phyloP scores from a whole-genome alignment of 2,797 vertebrate species.

The Siniperca scherzeri region DNA sequence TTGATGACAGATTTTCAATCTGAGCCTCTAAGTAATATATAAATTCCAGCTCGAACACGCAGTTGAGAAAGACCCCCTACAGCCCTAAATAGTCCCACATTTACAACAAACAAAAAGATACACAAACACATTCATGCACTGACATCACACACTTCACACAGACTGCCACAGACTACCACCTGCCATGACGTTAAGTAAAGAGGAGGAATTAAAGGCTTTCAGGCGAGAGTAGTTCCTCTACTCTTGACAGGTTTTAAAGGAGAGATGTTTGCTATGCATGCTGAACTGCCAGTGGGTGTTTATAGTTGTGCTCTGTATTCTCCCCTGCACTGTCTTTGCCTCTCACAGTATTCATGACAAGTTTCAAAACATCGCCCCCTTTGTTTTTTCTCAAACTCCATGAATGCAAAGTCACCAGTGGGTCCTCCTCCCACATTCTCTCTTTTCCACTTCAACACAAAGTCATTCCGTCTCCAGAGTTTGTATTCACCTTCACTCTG shows the following conservation, averaged over 20 bases:
- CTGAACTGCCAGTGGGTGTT: conserved; percentile 60
- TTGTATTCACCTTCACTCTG: conserved; percentile 65
- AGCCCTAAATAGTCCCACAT: neutral
- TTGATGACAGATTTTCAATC: conserved; percentile 13
- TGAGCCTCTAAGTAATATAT: neutral
- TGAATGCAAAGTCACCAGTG: conserved; percentile 37
- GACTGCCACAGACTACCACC: conserved; percentile 13
- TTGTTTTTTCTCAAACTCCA: conserved; percentile 13
- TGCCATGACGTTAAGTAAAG: conserved; percentile 40
- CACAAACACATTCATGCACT: neutral
- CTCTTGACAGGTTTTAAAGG: conserved; percentile 60
- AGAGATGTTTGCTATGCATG: conserved; percentile 58
- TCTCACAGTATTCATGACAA: conserved; percentile 28
- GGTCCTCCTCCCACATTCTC: neutral
- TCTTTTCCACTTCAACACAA: conserved; percentile 57
- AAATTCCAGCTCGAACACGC: neutral
- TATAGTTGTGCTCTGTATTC: conserved; percentile 49
- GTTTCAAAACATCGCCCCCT: conserved; percentile 30
- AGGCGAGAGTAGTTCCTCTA: conserved; percentile 35
- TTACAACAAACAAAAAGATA: neutral
- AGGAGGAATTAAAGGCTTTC: conserved; percentile 57
- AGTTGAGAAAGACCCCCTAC: neutral
- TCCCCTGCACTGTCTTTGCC: conserved; percentile 37
- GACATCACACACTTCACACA: conserved; percentile 7
- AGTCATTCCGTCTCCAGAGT: conserved; percentile 64